Evolutionary conservation across 2,888 invertebrate genomes (phyloP).

Genomic region (Notodonta ziczac): DNA sequence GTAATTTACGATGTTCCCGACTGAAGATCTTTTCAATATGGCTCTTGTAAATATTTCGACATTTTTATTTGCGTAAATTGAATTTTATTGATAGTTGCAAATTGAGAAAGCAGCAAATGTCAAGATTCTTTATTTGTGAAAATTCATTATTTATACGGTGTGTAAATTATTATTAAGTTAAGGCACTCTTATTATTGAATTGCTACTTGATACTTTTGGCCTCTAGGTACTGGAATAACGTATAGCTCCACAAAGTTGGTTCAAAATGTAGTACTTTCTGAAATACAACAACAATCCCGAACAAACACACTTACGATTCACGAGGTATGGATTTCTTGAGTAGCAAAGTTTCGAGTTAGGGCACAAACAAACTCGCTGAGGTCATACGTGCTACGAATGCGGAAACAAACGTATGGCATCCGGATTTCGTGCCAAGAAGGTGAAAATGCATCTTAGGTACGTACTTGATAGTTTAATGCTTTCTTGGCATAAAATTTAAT

Average conservation of each 20-base stretch:
- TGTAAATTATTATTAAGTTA: no score
- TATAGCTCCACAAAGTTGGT: slow-evolving; percentile 22
- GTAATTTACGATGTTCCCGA: neutral
- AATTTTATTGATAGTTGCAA: no score
- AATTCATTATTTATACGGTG: no score
- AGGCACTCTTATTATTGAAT: no score
- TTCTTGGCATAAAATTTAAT: neutral
- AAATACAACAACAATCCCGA: slow-evolving; percentile 41
- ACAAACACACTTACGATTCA: slow-evolving; percentile 42
- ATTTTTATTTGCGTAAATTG: no score
- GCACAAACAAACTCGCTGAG: slow-evolving; percentile 17
- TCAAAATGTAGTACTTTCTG: slow-evolving; percentile 12
- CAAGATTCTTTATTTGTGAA: no score
- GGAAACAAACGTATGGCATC: slow-evolving; percentile 15
- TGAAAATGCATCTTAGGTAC: slow-evolving; percentile 12
- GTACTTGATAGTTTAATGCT: slow-evolving; percentile 7
- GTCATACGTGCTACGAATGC: slow-evolving; percentile 36
- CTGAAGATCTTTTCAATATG: neutral
- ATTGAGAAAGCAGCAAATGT: no score
- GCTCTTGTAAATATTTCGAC: no score
- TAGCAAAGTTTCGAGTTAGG: slow-evolving; percentile 22
- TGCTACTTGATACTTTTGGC: no score
- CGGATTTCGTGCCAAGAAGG: slow-evolving; percentile 18
- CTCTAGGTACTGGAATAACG: no score
- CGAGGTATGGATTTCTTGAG: slow-evolving; percentile 42